Base-by-base conservation (phyloP, 2,797 vertebrate genomes). In the Choloepus didactylus region DNA sequence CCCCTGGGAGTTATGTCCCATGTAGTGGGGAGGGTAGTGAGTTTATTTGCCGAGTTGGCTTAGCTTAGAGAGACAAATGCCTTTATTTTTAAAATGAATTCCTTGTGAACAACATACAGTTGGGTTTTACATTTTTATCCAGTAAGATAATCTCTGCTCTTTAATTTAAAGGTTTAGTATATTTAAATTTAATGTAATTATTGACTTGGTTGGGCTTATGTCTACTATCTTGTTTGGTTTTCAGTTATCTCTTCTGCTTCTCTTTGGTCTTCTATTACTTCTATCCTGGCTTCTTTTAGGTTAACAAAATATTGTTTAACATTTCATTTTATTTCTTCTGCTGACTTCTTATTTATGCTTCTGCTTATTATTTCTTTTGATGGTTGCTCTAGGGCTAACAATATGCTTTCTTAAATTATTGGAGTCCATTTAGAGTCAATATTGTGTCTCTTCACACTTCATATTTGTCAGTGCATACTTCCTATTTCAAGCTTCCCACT, bases 171-270 rank as follows among this genome's bases (percentile, higher is more conserved):
- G 35, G 12, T 3, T 92, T 89, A 76, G 73, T 73, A 41, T 87
- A 87, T 79, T 84, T 89, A 80, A 93, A 83, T 87, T 93, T 93
- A 87, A 79, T 75, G 3, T 79, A 46, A 80, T 96, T 89, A 88
- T 82, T 69, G 35, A 59, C 84, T 15, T 92, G 38, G 9, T 80
- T 87, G n/a, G 31, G 19, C 82, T 96, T 87, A 81, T 87, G 29
- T 73, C 72, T 77, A 1, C 62, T 77, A 2, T 54, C 27, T 60
- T 72, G 11, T 87, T 69, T 95, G 64, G 46, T 89, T 92, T 95
- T 94, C 44, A 89, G 86, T 88, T 93, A 21, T 89, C n/a, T 95
- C 12, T 77, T 76, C 16, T 90, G 49, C 31, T 87, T 93, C 46
- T 80, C 31, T 81, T 69, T 29, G 3, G 76, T 76, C 77, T 44